Conservation (phyloP, 1,140 invertebrate genomes). For the Ceratitis capitata region DNA sequence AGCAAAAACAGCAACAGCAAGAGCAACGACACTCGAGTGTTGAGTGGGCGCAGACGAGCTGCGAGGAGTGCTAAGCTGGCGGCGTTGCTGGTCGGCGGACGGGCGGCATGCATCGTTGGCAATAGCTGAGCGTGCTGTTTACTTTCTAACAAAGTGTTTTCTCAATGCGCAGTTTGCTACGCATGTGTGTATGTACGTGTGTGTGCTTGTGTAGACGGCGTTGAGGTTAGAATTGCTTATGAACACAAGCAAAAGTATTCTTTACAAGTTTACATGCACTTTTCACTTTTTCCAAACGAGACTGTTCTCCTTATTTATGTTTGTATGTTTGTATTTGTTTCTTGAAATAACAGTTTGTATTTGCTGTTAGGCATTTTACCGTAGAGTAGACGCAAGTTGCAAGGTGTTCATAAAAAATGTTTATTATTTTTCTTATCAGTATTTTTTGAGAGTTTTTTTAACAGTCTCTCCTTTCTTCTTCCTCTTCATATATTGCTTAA, state of each 20-base stretch:
- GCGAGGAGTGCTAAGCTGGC: not conserved
- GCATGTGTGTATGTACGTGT: not conserved
- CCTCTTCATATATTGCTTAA: not conserved
- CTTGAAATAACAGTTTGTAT: not conserved
- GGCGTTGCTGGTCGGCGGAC: not conserved
- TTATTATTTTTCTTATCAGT: not conserved
- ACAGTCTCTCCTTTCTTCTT: not conserved
- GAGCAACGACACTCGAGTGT: too few relatives aligned
- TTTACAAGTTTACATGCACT: not conserved
- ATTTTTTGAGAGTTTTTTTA: not conserved
- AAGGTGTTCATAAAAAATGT: not conserved
- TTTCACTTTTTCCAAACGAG: not conserved
- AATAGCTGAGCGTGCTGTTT: constrained; percentile 12
- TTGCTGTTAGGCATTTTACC: not conserved
- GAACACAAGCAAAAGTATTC: not conserved
- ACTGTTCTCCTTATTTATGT: not conserved
- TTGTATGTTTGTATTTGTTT: constrained; percentile 13
- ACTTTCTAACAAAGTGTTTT: not conserved
- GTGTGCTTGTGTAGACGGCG: not conserved
- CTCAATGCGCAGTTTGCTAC: not conserved
- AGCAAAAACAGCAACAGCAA: not conserved
- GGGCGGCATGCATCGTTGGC: not conserved
- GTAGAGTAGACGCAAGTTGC: too few relatives aligned
- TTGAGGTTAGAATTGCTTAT: not conserved
- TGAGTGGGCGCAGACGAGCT: not conserved